These are phyloP conservation scores for Plutella xylostella DNA, from an alignment of 2,888 invertebrate species.

Conservation along the genomic window DNA sequence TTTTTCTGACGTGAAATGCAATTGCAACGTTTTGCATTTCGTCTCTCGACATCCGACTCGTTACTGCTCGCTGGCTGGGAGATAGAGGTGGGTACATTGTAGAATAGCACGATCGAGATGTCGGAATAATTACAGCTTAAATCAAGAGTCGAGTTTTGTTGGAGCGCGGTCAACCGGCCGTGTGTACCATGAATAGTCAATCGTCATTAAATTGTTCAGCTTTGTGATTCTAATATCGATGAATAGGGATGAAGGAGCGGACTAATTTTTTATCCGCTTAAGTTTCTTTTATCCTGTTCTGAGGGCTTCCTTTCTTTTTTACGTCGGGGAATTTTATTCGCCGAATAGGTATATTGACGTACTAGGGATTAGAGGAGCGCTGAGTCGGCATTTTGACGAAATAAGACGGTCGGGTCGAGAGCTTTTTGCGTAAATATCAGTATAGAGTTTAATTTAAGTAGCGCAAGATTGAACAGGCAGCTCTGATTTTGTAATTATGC, in stretches of 20 bases:
- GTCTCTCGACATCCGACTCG: slow-evolving; percentile 19
- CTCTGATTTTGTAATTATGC: slow-evolving; percentile 62
- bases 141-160: slow-evolving; percentile 46
- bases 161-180: slow-evolving; percentile 58
- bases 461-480: slow-evolving; percentile 64
- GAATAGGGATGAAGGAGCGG: slow-evolving; percentile 6
- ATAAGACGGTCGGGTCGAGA: too few species aligned
- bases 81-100: slow-evolving; percentile 23
- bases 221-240: slow-evolving; percentile 56
- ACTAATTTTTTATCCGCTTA: not conserved
- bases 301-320: not conserved
- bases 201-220: slow-evolving; percentile 67
- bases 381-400: not conserved
- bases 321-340: not conserved
- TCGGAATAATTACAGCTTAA: slow-evolving; percentile 66
- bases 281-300: not conserved
- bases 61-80: slow-evolving; percentile 43
- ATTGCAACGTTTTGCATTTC: slow-evolving; percentile 65
- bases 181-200: slow-evolving; percentile 67
- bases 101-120: slow-evolving; percentile 57
- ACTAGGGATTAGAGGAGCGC: not conserved
- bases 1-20: slow-evolving; percentile 60
- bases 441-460: slow-evolving; percentile 58
- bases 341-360: not conserved
- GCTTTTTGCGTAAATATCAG: not conserved